Percentiles rank a stretch among this genome's conserved stretches.
phyloP scores from a whole-genome alignment of 1,140 invertebrate species.

The Hyles euphorbiae region DNA sequence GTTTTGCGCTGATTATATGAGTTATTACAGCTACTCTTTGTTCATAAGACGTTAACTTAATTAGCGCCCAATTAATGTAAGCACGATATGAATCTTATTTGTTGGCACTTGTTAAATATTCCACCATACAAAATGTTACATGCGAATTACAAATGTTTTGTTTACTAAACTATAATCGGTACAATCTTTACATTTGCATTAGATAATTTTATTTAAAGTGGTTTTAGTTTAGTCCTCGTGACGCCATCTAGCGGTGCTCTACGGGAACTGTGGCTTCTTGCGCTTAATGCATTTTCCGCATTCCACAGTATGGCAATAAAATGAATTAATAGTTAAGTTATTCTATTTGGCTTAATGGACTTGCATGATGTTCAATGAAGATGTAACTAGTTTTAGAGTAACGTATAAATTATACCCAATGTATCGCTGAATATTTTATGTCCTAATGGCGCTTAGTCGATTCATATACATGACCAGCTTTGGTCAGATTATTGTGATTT shows the following conservation, averaged over 20 bases:
- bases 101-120: conserved; percentile 18
- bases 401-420: too few species aligned
- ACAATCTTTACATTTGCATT: not conserved
- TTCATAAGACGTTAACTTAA: conserved; percentile 29
- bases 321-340: conserved; percentile 11
- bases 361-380: not conserved
- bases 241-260: conserved; percentile 2
- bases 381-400: too few species aligned
- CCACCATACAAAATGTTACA: conserved; percentile 19
- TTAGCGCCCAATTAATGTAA: conserved; percentile 38
- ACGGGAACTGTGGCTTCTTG: not conserved
- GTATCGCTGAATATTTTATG: too few species aligned
- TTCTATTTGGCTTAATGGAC: conserved; percentile 15
- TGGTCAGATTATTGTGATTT: too few species aligned
- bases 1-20: conserved; percentile 29
- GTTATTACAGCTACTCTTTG: conserved; percentile 30
- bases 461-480: too few species aligned
- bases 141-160: too few species aligned
- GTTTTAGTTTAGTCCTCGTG: not conserved
- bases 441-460: too few species aligned
- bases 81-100: conserved; percentile 49
- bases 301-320: conserved; percentile 2
- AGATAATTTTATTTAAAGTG: not conserved
- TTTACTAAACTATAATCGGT: not conserved
- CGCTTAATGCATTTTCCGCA: conserved; percentile 3